phyloP scores from a whole-genome alignment of 1,140 invertebrate species.

The Anadara kagoshimensis region DNA sequence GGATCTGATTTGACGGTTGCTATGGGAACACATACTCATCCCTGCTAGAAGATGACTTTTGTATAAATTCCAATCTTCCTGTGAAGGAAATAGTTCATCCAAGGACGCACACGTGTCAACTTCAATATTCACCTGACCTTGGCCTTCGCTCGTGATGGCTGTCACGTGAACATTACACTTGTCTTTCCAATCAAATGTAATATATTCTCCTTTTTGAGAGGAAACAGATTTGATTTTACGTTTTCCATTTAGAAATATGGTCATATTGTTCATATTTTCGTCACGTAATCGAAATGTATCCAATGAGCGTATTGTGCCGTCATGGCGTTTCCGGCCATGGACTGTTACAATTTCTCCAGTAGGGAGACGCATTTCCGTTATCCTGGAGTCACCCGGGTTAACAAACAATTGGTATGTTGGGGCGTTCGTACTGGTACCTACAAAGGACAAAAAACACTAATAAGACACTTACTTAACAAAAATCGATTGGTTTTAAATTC shows the following conservation, averaged over 20 bases:
- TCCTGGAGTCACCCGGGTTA: constrained; percentile 1
- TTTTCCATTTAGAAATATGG: constrained; percentile 9
- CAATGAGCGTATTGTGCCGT: constrained; percentile 2
- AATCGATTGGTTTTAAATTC: no score
- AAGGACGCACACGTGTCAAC: background rate
- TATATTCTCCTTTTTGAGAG: background rate
- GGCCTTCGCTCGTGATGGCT: background rate
- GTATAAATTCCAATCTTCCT: background rate
- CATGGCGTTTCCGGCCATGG: constrained; percentile 2
- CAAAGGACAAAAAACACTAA: no score
- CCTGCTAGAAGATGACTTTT: background rate
- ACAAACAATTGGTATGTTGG: constrained; percentile 1
- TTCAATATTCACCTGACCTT: constrained; percentile 4
- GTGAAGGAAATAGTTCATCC: background rate
- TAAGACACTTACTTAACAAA: no score
- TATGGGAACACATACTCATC: background rate
- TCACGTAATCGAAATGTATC: constrained; percentile 18
- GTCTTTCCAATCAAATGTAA: constrained; percentile 16
- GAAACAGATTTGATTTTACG: constrained; percentile 1
- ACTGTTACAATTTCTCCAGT: background rate
- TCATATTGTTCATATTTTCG: background rate
- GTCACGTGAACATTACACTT: constrained; percentile 26
- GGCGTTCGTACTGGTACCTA: no score
- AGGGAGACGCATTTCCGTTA: background rate
- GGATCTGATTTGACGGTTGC: background rate